phyloP scores from a whole-genome alignment of 1,140 invertebrate species.

The Augochlora pura region DNA sequence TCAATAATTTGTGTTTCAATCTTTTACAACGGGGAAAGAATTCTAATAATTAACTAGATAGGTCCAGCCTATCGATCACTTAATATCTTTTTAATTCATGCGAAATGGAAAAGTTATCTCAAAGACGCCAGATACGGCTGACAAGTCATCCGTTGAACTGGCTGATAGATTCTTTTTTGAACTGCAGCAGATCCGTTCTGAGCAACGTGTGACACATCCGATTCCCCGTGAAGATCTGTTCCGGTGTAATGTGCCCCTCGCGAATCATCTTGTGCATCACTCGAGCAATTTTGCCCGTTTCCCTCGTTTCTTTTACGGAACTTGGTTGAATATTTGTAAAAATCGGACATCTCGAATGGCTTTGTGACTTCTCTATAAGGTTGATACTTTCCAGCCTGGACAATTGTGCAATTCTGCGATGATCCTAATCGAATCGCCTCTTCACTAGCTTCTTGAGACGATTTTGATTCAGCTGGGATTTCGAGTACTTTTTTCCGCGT shows the following conservation, averaged over 20 bases:
- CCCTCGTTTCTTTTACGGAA: conserved; percentile 85
- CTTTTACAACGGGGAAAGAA: neutral
- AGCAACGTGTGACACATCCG: conserved; percentile 2
- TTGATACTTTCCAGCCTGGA: conserved; percentile 92
- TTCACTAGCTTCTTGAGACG: conserved; percentile 64
- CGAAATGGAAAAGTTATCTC: conserved; percentile 45
- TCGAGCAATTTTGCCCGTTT: conserved; percentile 38
- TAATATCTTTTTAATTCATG: neutral
- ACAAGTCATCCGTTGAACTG: conserved; percentile 78
- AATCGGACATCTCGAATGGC: conserved; percentile 98
- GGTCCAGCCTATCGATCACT: conserved; percentile 45
- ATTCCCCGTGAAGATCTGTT: conserved; percentile 25
- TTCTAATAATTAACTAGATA: conserved; percentile 17
- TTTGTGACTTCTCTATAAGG: conserved; percentile 96
- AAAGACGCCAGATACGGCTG: conserved; percentile 69
- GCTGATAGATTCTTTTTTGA: conserved; percentile 79
- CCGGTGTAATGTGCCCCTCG: conserved; percentile 6
- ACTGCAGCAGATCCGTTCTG: conserved; percentile 62
- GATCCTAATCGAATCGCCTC: conserved; percentile 84
- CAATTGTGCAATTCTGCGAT: conserved; percentile 90
- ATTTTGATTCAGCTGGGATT: conserved; percentile 77
- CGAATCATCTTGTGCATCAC: conserved; percentile 38
- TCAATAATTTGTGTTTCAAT: neutral
- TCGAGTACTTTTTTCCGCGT: conserved; percentile 67
- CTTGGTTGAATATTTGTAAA: conserved; percentile 98